Base-by-base conservation (phyloP, 2,888 invertebrate genomes). In the Ferdinandea cuprea region DNA sequence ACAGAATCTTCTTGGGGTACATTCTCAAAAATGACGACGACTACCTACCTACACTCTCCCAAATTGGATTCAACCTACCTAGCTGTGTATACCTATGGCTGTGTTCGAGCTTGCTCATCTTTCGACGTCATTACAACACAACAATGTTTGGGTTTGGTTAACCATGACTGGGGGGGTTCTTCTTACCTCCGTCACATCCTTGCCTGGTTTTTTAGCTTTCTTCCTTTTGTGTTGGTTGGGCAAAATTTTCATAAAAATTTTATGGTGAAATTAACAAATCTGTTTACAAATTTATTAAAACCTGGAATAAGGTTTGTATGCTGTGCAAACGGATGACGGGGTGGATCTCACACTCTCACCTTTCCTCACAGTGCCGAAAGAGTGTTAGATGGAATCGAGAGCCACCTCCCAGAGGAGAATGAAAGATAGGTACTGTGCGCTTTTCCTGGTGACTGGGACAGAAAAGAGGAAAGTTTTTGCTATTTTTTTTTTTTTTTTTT, bases 201-300 rank as follows among this genome's bases (percentile, higher is more conserved):
- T 42, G 25, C 37, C 21, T 17, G 15, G 28, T 40, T 9, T 28
- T 48, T 32, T 58, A 19, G 11, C 19, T 17, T 25, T 19, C 9
- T 37, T 11, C 4, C 35, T 28, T 9, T 52, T 46, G 59, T 61
- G 54, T 54, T 71, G 71, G 50, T 61, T 87, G 87, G 88, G 88
- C 86, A 87, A 88, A 88, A 88, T 88, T 88, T 89, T 90, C 90
- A 90, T 90, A 89, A 89, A 90, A 89, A 89, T 90, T 90, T 89
- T 88, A 89, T 89, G 89, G 87, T 88, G 87, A 90, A 90, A 90
- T 90, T 90, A 90, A 90, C 89, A 90, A 90, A 90, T 90, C 90
- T 90, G 89, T 89, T 90, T 89, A 90, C 89, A 90, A 90, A 90
- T 90, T 90, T 90, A 90, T 90, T 89, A 90, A 90, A 90, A 89